These are phyloP conservation scores for Yponomeuta plumbellus DNA, from an alignment of 2,888 invertebrate species.

Conservation along the genomic window DNA sequence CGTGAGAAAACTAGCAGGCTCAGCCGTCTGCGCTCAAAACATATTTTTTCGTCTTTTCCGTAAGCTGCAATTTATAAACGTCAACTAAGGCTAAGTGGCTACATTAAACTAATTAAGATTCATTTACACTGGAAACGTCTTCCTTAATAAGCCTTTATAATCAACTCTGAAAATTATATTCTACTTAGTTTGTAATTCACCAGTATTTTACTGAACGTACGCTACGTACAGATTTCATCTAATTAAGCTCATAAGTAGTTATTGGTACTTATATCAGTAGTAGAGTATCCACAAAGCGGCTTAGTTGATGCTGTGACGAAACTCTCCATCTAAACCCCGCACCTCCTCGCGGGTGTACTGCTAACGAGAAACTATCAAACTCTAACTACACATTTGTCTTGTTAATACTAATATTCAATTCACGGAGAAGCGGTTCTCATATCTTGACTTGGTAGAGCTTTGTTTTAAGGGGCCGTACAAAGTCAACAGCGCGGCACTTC, in stretches of 20 bases:
- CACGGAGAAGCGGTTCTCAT: constrained; percentile 33
- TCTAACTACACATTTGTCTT: constrained; percentile 61
- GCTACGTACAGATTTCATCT: neutral
- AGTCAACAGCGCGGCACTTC: too few species aligned
- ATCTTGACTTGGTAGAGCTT: constrained; percentile 22
- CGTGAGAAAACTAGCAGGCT: constrained; percentile 40
- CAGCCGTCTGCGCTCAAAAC: constrained; percentile 18
- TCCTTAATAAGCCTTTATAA: neutral
- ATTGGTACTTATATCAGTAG: constrained; percentile 1
- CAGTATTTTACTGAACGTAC: neutral
- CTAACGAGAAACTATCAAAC: constrained; percentile 69
- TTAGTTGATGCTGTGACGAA: constrained; percentile 31
- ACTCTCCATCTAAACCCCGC: neutral
- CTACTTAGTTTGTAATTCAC: neutral
- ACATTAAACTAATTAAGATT: constrained; percentile 4
- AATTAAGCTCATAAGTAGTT: constrained; percentile 2
- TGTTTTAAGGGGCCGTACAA: too few species aligned
- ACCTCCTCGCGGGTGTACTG: constrained; percentile 33
- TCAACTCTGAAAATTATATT: neutral
- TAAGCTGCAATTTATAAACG: neutral
- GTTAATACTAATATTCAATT: constrained; percentile 65
- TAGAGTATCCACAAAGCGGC: constrained; percentile 34
- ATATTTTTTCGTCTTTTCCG: neutral
- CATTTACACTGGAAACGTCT: neutral
- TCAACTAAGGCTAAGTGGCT: constrained; percentile 4